These are phyloP conservation scores for Leptobrachium ailaonicum DNA, from an alignment of 2,113 vertebrate species.

Conservation along the genomic window DNA sequence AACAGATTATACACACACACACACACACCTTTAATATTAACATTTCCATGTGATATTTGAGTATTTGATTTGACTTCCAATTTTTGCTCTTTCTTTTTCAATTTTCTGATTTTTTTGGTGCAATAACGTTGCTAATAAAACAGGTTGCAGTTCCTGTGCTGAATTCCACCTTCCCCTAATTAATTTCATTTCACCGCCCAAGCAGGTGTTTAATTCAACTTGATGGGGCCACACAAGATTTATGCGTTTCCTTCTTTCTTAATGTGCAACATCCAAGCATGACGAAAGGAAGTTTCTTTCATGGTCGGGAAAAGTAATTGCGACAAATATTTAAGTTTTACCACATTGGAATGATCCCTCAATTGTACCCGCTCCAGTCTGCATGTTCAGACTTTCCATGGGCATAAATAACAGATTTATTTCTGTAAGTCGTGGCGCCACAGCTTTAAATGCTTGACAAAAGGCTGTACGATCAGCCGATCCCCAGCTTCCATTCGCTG, in stretches of 20 bases:
- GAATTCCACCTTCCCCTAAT: constrained; percentile 24
- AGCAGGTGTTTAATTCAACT: constrained; percentile 15
- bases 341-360: background rate
- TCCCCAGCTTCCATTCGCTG: background rate
- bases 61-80: background rate
- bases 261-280: background rate
- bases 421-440: constrained; percentile 12
- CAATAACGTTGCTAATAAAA: constrained; percentile 5
- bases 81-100: background rate
- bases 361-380: constrained; percentile 11
- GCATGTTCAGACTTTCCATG: constrained; percentile 33
- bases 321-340: background rate
- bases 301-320: constrained; percentile 1
- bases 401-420: background rate
- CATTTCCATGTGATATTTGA: background rate
- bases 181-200: constrained; percentile 18
- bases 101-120: background rate
- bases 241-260: background rate
- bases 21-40: background rate
- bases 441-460: background rate
- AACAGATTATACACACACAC: too few species aligned
- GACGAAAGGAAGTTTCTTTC: background rate
- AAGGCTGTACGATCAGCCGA: constrained; percentile 2
- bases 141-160: background rate
- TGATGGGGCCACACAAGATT: constrained; percentile 32